Evolutionary conservation across 2,888 invertebrate genomes (phyloP).

Genomic region (Anorthoa munda): DNA sequence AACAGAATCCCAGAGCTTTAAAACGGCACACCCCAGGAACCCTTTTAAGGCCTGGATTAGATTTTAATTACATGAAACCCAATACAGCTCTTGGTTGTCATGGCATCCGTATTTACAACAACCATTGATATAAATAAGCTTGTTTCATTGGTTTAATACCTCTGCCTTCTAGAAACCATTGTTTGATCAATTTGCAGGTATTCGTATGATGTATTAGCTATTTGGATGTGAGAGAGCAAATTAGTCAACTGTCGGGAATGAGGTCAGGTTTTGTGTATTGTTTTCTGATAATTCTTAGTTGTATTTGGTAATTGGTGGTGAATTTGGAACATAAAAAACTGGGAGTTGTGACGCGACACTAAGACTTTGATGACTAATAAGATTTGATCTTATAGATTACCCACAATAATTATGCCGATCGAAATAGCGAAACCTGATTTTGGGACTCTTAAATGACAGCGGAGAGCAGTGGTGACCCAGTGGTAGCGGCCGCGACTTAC

Average conservation of each 20-base stretch:
- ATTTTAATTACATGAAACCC: slow-evolving; percentile 35
- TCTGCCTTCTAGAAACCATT: slow-evolving; percentile 20
- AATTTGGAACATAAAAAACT: background rate
- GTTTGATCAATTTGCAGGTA: slow-evolving; percentile 47
- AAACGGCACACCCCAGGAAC: background rate
- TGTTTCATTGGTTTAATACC: slow-evolving; percentile 39
- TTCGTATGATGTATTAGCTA: slow-evolving; percentile 26
- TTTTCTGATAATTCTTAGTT: background rate
- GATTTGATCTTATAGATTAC: too few species aligned
- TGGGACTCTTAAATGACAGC: too few species aligned
- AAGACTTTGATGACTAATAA: background rate
- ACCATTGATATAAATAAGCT: slow-evolving; percentile 57
- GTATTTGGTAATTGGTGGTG: background rate
- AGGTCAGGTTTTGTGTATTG: background rate
- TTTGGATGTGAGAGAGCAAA: slow-evolving; percentile 30
- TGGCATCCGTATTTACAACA: slow-evolving; percentile 24
- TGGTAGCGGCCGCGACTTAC: too few species aligned
- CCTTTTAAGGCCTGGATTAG: slow-evolving; percentile 12
- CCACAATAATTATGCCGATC: too few species aligned
- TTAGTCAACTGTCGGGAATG: slow-evolving; percentile 3
- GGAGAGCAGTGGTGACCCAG: too few species aligned
- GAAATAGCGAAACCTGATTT: too few species aligned
- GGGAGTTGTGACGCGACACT: too few species aligned
- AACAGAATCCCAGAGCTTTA: background rate
- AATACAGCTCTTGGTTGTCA: slow-evolving; percentile 33